Conservation (phyloP, 2,797 vertebrate species). For the Paedocypris micromegethes region DNA sequence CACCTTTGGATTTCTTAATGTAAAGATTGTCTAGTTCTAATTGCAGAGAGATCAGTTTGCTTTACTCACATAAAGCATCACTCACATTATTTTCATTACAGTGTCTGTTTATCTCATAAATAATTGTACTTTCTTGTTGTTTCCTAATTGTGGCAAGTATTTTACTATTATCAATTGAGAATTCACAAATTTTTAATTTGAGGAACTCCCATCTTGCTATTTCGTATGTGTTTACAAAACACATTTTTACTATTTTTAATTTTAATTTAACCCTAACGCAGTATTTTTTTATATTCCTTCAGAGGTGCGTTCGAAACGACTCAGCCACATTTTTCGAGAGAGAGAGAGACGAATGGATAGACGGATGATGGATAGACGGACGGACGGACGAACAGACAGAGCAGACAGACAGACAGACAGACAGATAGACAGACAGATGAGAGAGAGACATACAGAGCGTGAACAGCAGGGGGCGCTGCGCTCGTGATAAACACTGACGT, state of each 20-base stretch:
- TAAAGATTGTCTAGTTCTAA: background rate
- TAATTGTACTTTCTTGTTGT: background rate
- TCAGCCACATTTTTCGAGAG: no score
- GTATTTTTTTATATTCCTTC: no score
- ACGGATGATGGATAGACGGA: no score
- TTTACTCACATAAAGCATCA: no score
- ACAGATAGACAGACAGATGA: no score
- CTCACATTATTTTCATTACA: background rate
- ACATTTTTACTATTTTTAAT: background rate
- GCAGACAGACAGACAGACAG: no score
- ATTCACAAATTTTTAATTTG: slow-evolving; percentile 1
- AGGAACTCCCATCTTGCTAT: slow-evolving; percentile 1
- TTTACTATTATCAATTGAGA: slow-evolving; percentile 7
- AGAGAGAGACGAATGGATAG: no score
- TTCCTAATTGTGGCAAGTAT: background rate
- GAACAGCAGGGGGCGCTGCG: no score
- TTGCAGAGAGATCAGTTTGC: background rate
- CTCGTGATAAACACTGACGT: no score
- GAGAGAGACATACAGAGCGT: no score
- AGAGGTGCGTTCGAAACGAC: no score
- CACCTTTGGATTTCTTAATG: background rate
- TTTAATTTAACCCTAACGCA: background rate
- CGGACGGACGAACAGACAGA: no score
- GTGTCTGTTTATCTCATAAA: background rate
- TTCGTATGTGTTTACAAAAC: background rate